phyloP scores from a whole-genome alignment of 1,140 invertebrate genomes.

The Lepidurus arcticus region DNA sequence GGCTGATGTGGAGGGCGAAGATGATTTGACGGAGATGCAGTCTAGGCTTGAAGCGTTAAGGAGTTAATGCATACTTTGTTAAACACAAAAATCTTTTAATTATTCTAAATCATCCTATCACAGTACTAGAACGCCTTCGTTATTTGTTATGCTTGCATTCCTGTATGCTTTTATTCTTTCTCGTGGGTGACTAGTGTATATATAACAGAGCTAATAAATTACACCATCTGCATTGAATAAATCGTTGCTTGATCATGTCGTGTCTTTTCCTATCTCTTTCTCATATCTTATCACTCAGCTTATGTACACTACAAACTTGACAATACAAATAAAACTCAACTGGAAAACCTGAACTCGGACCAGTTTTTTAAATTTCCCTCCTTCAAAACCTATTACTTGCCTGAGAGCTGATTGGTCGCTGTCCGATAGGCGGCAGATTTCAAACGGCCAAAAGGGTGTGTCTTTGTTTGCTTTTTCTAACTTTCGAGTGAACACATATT shows the following conservation, averaged over 20 bases:
- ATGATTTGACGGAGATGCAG: conserved; percentile 78
- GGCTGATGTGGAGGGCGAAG: conserved; percentile 60
- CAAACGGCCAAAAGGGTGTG: no score
- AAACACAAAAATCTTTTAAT: not conserved
- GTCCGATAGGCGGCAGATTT: no score
- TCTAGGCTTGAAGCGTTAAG: conserved; percentile 71
- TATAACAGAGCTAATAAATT: not conserved
- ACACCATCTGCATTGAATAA: not conserved
- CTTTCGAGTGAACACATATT: not conserved
- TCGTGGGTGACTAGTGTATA: not conserved
- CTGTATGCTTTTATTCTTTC: conserved; percentile 4
- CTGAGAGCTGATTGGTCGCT: no score
- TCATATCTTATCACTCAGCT: no score
- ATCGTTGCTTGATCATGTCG: not conserved
- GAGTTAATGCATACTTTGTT: conserved; percentile 53
- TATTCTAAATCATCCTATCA: not conserved
- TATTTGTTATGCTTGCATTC: not conserved
- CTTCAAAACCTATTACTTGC: no score
- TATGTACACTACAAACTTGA: no score
- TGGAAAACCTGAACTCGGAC: no score
- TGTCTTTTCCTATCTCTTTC: no score
- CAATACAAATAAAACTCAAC: no score
- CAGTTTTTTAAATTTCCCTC: no score
- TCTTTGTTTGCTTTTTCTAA: no score
- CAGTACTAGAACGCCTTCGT: not conserved